phyloP scores from a whole-genome alignment of 2,113 vertebrate genomes.

The Otus sunia region DNA sequence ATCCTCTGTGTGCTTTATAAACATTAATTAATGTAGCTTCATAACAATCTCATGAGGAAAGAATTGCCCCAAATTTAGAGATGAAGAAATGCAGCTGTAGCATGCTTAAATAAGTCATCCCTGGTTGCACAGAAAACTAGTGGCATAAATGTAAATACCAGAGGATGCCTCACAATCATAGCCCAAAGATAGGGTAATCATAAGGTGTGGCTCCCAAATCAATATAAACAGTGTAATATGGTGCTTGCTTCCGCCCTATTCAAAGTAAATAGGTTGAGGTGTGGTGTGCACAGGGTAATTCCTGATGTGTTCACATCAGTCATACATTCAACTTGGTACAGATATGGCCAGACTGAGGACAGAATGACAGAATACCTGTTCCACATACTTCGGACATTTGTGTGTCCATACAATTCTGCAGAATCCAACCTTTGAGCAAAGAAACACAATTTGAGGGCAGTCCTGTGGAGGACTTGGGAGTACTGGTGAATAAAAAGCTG shows the following conservation, averaged over 20 bases:
- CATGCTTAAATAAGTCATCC: not conserved
- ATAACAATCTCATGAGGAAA: not conserved
- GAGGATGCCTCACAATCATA: not conserved
- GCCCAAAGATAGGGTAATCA: slow-evolving; percentile 59
- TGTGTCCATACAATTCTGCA: not conserved
- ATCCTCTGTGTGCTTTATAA: slow-evolving; percentile 6
- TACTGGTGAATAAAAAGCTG: not conserved
- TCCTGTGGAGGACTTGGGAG: rapidly evolving
- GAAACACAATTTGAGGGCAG: not conserved
- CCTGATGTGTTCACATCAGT: not conserved
- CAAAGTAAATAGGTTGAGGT: slow-evolving; percentile 33
- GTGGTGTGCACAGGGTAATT: not conserved
- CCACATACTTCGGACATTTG: not conserved
- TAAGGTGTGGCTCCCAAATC: slow-evolving; percentile 34
- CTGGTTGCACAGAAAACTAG: not conserved
- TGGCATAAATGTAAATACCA: not conserved
- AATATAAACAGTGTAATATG: not conserved
- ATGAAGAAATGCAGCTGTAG: not conserved
- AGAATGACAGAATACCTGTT: not conserved
- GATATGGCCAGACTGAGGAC: not conserved
- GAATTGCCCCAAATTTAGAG: not conserved
- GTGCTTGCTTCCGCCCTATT: not conserved
- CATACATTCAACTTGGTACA: not conserved
- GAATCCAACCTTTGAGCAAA: not conserved
- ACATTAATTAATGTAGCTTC: slow-evolving; percentile 16